Conservation (phyloP, 37 sponge, comb jelly and placozoan genomes). For the Beroe ovata region DNA sequence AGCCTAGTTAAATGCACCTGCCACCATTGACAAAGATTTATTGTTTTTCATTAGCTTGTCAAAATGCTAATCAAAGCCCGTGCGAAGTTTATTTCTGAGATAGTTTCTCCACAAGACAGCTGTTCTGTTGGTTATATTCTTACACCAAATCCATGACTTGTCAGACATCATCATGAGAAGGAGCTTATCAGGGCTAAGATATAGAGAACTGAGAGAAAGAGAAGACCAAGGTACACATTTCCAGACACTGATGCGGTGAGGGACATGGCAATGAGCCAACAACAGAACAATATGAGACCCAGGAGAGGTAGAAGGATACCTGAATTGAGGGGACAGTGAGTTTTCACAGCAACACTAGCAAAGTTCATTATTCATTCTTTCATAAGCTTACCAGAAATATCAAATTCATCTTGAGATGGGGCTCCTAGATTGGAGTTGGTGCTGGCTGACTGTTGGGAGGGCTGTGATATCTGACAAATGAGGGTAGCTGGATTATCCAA, state of each 20-base stretch:
- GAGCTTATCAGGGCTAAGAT: neutral
- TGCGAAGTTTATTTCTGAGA: too few relatives aligned
- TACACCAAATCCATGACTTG: too few relatives aligned
- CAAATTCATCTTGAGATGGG: neutral
- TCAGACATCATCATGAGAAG: neutral
- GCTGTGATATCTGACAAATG: constrained; percentile 64
- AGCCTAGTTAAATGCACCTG: too few relatives aligned
- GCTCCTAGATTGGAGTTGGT: neutral
- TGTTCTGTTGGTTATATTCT: too few relatives aligned
- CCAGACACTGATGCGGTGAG: neutral
- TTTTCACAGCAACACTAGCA: too few relatives aligned
- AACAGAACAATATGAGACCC: constrained; percentile 44
- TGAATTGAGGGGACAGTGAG: neutral
- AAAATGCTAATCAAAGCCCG: neutral
- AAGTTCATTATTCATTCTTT: too few relatives aligned
- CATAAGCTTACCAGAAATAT: neutral
- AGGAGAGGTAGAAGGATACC: constrained; percentile 2
- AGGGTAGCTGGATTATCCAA: constrained; percentile 16
- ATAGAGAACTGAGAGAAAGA: constrained; percentile 27
- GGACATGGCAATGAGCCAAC: constrained; percentile 6
- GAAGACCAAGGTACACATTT: constrained; percentile 20
- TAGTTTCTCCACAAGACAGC: too few relatives aligned
- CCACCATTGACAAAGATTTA: too few relatives aligned
- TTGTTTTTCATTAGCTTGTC: neutral
- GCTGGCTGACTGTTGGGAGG: neutral